These are phyloP conservation scores for Caenorhabditis briggsae DNA, from an alignment of 1,140 invertebrate species.

Conservation along the genomic window DNA sequence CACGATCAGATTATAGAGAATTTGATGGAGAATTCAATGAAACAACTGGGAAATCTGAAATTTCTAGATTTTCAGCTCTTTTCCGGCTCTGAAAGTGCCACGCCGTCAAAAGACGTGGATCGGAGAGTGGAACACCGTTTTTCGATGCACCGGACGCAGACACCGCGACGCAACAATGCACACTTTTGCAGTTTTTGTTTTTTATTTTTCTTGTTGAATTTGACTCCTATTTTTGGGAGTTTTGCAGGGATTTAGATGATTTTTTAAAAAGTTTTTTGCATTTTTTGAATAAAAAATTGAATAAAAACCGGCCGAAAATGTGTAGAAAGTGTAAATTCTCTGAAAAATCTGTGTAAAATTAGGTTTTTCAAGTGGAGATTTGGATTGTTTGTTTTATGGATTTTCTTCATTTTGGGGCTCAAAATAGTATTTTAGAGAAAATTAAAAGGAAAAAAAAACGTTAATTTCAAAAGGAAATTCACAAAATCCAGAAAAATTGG, in stretches of 20 bases:
- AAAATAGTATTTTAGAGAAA: too few relatives aligned
- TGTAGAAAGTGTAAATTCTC: too few relatives aligned
- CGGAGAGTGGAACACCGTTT: slow-evolving; percentile 9
- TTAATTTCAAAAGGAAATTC: too few relatives aligned
- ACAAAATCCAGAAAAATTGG: too few relatives aligned
- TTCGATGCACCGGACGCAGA: neutral
- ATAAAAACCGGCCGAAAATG: too few relatives aligned
- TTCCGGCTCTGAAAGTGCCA: neutral
- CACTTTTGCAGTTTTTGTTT: slow-evolving; percentile 23
- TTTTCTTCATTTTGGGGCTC: too few relatives aligned
- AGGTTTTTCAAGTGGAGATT: too few relatives aligned
- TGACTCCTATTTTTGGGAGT: neutral
- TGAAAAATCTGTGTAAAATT: too few relatives aligned
- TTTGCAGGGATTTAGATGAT: neutral
- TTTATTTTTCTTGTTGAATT: too few relatives aligned
- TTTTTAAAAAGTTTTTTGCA: neutral
- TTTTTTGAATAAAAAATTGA: too few relatives aligned
- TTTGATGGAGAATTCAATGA: neutral
- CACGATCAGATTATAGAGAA: neutral
- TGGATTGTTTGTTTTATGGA: too few relatives aligned
- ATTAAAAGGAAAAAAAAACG: too few relatives aligned
- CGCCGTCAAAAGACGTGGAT: slow-evolving; percentile 7
- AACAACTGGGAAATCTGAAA: neutral
- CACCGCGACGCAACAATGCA: slow-evolving; percentile 30
- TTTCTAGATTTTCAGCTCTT: neutral